Base-by-base conservation (phyloP, 1,140 invertebrate genomes). In the Caerostris extrusa region DNA sequence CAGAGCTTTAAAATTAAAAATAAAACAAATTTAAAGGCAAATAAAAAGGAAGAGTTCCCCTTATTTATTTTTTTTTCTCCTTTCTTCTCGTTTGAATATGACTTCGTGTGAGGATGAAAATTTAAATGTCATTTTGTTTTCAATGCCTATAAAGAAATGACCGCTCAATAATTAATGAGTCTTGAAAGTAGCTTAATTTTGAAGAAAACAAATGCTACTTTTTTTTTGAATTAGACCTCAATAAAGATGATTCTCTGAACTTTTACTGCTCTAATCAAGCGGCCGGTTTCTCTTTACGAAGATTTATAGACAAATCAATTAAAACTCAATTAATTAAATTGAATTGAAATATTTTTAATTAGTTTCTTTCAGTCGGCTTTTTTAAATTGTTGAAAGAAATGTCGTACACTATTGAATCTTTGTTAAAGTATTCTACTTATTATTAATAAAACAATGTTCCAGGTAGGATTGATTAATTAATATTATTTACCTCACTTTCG, bases 51-150 rank as follows among this genome's bases (percentile, higher is more conserved):
- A 53, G 34, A 34, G 34, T 34, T 77, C 53, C 71, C 5, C 7
- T 77, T 50, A 3, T 7, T 12, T 77, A 50, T 67, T 67, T 67
- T 17, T 77, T 77, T 71, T 19, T 71, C 50, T 50, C 19, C 50
- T 50, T 12, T 10, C 34, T 7, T 17, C 7, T 17, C 14, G 7
- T 17, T 4, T 67, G 17, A 67, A 67, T 67, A 77, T 77, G 71
- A 53, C 34, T 77, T 77, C 71, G 53, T 77, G 71, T 50, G 71
- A 12, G 5, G 10, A 3, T 7, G 34, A 50, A 71, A 77, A 77
- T 77, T 77, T 77, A 77, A 12, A 53, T 34, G 34, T 77, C 34
- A 77, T 77, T 77, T 77, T 77, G 61, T 19, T 77, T 77, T 77
- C 34, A 77, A 50, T 77, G 34, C 50, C 71, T 77, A 64, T 14